Evolutionary conservation across 2,797 vertebrate species (phyloP).

Genomic region (Melanotaenia parkinsoni): DNA sequence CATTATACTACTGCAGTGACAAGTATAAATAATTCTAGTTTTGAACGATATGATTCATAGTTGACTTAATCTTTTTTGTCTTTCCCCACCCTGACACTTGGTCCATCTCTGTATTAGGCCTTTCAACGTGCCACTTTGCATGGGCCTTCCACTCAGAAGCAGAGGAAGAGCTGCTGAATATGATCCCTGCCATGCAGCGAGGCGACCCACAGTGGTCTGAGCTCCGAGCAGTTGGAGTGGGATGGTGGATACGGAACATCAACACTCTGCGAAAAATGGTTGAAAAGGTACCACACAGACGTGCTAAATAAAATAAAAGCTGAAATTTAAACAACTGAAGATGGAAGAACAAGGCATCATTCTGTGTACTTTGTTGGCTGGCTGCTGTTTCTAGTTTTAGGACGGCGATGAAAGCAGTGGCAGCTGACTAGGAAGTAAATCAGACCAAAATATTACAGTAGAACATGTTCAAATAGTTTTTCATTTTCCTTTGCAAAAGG

Average conservation of each 20-base stretch:
- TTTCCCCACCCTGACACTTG: not conserved
- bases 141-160: slow-evolving; percentile 99
- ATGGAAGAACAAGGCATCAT: not conserved
- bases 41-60: not conserved
- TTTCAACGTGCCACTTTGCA: slow-evolving; percentile 98
- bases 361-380: not conserved
- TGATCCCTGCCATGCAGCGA: slow-evolving; percentile 97
- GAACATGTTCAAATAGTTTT: not conserved
- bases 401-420: not conserved
- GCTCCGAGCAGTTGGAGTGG: slow-evolving; percentile 92
- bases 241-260: slow-evolving; percentile 99
- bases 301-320: not conserved
- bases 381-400: not conserved
- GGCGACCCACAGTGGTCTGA: slow-evolving; percentile 99
- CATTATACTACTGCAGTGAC: not conserved
- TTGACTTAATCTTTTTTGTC: not conserved
- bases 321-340: not conserved
- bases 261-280: slow-evolving; percentile 96
- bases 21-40: not conserved
- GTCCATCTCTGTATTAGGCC: slow-evolving; percentile 76
- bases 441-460: not conserved
- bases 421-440: not conserved
- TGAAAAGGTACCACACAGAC: slow-evolving; percentile 88
- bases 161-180: slow-evolving; percentile 96
- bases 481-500: not conserved